These are phyloP conservation scores for Apocheima hispidaria DNA, from an alignment of 2,888 invertebrate species.

Conservation along the genomic window DNA sequence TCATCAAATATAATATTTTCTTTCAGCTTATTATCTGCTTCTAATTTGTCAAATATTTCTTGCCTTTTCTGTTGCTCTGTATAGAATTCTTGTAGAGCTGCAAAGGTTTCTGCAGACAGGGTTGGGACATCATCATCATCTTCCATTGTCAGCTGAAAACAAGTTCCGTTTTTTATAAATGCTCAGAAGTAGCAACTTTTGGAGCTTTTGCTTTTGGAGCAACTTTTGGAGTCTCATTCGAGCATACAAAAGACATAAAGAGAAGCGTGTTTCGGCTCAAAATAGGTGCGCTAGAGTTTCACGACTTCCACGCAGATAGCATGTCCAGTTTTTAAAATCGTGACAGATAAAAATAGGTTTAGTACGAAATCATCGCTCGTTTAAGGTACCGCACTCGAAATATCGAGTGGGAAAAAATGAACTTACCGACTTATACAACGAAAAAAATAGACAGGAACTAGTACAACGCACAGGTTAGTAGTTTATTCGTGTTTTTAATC, in stretches of 20 bases:
- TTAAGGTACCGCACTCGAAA: conserved; percentile 17
- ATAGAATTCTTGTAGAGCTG: conserved; percentile 92
- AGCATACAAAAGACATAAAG: background rate
- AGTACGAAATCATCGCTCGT: conserved; percentile 28
- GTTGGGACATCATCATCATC: conserved; percentile 88
- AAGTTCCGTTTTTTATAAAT: background rate
- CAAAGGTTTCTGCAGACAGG: conserved; percentile 90
- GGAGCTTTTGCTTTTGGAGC: background rate
- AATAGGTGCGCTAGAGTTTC: conserved; percentile 26
- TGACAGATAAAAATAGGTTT: conserved; percentile 72
- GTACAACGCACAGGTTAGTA: conserved; percentile 7
- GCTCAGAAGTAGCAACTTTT: background rate
- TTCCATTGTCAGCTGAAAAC: conserved; percentile 51
- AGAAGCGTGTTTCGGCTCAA: background rate
- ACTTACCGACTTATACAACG: conserved; percentile 40
- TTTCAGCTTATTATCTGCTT: conserved; percentile 74
- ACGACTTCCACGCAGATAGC: conserved; percentile 42
- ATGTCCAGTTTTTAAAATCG: conserved; percentile 44
- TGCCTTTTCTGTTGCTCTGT: conserved; percentile 88
- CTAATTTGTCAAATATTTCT: conserved; percentile 80
- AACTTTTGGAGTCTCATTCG: background rate
- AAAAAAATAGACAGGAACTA: conserved; percentile 14
- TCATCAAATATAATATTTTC: conserved; percentile 89
- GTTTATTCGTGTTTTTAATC: conserved; percentile 1
- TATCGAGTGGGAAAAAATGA: conserved; percentile 36